phyloP scores from a whole-genome alignment of 1,140 invertebrate genomes.

The Ceratina japonica region DNA sequence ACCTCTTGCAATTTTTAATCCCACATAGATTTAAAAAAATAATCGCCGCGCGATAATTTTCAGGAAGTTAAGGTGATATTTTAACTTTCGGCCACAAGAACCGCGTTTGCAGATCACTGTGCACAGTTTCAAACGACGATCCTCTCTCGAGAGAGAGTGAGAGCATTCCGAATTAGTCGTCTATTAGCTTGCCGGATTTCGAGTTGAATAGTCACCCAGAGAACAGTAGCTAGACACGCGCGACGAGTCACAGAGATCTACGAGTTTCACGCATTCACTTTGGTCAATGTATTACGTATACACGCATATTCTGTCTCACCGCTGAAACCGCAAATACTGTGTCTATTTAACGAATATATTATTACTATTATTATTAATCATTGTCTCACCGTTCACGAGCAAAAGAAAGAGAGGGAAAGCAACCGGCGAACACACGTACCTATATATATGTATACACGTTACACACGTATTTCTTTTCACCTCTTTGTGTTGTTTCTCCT shows the following conservation, averaged over 20 bases:
- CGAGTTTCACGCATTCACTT: slow-evolving; percentile 28
- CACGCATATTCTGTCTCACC: slow-evolving; percentile 48
- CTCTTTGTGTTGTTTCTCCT: slow-evolving; percentile 53
- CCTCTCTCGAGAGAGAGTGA: background rate
- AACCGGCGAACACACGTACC: background rate
- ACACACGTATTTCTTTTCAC: slow-evolving; percentile 55
- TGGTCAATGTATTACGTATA: slow-evolving; percentile 34
- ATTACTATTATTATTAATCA: too few species aligned
- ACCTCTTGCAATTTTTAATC: too few species aligned
- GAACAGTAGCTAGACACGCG: slow-evolving; percentile 17
- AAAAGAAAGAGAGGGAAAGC: background rate
- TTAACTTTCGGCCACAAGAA: too few species aligned
- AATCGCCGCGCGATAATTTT: too few species aligned
- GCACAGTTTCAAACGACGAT: background rate
- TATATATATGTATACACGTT: slow-evolving; percentile 36
- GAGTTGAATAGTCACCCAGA: slow-evolving; percentile 3
- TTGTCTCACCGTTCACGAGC: slow-evolving; percentile 29
- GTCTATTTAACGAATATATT: background rate
- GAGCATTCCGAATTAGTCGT: background rate
- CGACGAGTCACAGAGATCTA: slow-evolving; percentile 7
- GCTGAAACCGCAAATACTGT: slow-evolving; percentile 44
- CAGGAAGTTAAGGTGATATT: too few species aligned
- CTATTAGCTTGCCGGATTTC: background rate
- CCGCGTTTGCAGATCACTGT: too few species aligned
- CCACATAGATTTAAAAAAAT: too few species aligned